Evolutionary conservation across 1,140 invertebrate species (phyloP), one percentile per base, ranked within the genome.

Genomic region (Halesus radiatus): DNA sequence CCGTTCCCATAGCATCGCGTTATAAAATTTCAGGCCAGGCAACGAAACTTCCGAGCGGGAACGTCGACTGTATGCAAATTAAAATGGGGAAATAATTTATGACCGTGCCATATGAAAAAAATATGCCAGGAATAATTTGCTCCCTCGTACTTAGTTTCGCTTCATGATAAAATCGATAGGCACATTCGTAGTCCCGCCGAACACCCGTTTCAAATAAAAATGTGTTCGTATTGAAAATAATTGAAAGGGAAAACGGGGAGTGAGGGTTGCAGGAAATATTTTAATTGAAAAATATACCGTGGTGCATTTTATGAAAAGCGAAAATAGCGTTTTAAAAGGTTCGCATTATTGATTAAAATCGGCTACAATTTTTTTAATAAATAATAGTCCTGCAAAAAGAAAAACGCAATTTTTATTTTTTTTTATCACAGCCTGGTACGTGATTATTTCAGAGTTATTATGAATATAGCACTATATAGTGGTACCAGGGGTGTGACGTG

Each of bases 21-120:
- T 76, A 66, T 53, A 64, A 76, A 76, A 76, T 64, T 66, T 64
- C 75, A 45, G 37, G 20, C 56, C 20, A 10, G n/a, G 72, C 53
- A 58, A 5, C n/a, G 56, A 62, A 64, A 64, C 56, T 80, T 66
- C 70, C 54, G n/a, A 54, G 73, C 56, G 73, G 37, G 81, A 79
- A 77, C 81, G 77, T 56, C 78, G 73, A 74, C 78, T 74, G 77
- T 78, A 83, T 83, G 78, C 81, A 83, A 83, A 83, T 83, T 83
- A 83, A 83, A 83, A 83, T 78, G 81, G 79, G 81, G 73, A 80
- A 78, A 83, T 79, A 83, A 83, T 83, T 83, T 83, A 83, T 83
- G 81, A 54, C 76, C 16, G 73, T 54, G 78, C 74, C 54, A 73
- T 62, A 78, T 83, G 70, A 80, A 83, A 80, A 80, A 83, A 80